phyloP scores from a whole-genome alignment of 2,888 invertebrate species.

The Cepaea hortensis region DNA sequence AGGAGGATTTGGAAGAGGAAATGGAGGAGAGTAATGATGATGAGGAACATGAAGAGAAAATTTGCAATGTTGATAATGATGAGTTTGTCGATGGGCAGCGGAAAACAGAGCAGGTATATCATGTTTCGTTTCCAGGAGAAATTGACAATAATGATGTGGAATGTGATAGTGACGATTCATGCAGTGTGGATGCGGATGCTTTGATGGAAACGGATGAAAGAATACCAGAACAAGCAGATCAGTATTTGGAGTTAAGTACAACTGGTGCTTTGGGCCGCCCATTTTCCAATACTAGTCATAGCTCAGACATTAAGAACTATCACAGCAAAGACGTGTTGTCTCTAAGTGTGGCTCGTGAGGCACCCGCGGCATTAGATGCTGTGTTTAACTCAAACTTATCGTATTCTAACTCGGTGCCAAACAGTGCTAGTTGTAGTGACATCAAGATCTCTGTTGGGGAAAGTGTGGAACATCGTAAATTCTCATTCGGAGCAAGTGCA shows the following conservation, averaged over 20 bases:
- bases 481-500: conserved; percentile 5
- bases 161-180: background rate
- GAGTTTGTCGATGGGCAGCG: background rate
- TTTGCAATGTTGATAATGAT: conserved; percentile 3
- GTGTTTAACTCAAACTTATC: conserved; percentile 12
- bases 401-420: conserved; percentile 3
- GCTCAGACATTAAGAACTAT: background rate
- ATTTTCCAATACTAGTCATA: background rate
- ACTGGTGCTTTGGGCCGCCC: background rate
- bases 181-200: conserved; percentile 7
- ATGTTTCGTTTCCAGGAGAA: conserved; percentile 28
- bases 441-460: background rate
- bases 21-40: conserved; percentile 30
- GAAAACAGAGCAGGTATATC: background rate
- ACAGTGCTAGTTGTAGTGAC: background rate
- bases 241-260: background rate
- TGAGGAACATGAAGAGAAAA: conserved; percentile 1
- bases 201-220: conserved; percentile 15
- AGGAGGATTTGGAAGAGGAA: background rate
- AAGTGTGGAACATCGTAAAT: background rate
- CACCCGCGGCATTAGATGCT: conserved; percentile 13
- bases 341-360: background rate
- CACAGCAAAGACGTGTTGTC: background rate
- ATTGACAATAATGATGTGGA: conserved; percentile 1
- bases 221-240: background rate